Evolutionary conservation across 2,888 invertebrate species (phyloP).

Genomic region (Mantis religiosa): DNA sequence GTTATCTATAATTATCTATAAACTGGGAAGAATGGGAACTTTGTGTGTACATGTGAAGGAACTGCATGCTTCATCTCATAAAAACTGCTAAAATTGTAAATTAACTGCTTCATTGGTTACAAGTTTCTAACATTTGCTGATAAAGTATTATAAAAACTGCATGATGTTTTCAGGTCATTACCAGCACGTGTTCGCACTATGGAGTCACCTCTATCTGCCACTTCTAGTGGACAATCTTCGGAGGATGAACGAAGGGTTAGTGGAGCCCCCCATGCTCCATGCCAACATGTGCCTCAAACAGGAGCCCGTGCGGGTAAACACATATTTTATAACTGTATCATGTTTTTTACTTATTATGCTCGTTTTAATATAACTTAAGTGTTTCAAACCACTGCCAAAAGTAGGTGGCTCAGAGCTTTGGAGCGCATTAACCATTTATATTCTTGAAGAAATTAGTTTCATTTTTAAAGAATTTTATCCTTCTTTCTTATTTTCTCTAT

Average conservation of each 20-base stretch:
- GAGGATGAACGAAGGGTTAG: conserved; percentile 35
- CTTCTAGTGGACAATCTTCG: conserved; percentile 41
- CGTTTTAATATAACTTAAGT: neutral
- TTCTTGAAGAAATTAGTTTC: too few relatives aligned
- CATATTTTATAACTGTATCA: neutral
- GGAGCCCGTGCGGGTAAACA: conserved; percentile 11
- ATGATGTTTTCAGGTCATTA: conserved; percentile 15
- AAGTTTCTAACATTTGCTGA: neutral
- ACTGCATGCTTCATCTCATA: too few relatives aligned
- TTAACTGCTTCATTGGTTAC: too few relatives aligned
- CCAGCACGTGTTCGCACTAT: conserved; percentile 35
- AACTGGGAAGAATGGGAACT: too few relatives aligned
- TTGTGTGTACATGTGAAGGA: too few relatives aligned
- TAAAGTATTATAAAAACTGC: neutral
- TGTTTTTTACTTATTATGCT: neutral
- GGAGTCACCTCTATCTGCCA: conserved; percentile 41
- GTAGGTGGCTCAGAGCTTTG: too few relatives aligned
- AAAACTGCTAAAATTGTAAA: too few relatives aligned
- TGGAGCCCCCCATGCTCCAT: conserved; percentile 8
- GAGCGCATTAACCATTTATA: too few relatives aligned
- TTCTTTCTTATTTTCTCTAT: too few relatives aligned
- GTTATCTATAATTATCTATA: too few relatives aligned
- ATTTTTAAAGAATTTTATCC: too few relatives aligned
- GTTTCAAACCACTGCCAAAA: too few relatives aligned
- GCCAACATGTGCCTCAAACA: conserved; percentile 22